These are phyloP conservation scores for Chaetodon trifascialis DNA, from an alignment of 2,113 vertebrate genomes.

Conservation along the genomic window DNA sequence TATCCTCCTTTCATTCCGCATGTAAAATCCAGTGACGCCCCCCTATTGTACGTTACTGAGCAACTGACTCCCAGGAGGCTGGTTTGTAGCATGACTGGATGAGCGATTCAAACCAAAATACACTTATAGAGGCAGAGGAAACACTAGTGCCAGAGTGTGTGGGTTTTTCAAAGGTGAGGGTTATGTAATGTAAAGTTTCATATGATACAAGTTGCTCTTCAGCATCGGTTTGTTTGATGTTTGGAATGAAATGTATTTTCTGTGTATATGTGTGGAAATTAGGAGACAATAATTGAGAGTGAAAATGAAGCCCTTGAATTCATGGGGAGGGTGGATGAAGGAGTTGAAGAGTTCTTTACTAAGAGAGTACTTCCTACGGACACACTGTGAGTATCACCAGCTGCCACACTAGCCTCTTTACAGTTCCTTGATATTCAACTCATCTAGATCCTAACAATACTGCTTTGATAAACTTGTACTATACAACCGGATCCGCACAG, in stretches of 20 bases:
- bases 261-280: slow-evolving; percentile 54
- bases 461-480: neutral
- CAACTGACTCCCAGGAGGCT: slow-evolving; percentile 71
- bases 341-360: slow-evolving; percentile 95
- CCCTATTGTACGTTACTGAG: slow-evolving; percentile 74
- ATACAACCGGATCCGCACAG: neutral
- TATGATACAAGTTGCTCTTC: slow-evolving; percentile 36
- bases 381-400: slow-evolving; percentile 85
- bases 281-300: slow-evolving; percentile 89
- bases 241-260: slow-evolving; percentile 42
- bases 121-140: slow-evolving; percentile 61
- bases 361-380: slow-evolving; percentile 90
- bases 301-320: slow-evolving; percentile 90
- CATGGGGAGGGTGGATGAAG: slow-evolving; percentile 91
- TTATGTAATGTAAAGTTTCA: slow-evolving; percentile 74
- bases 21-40: slow-evolving; percentile 64
- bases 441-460: neutral
- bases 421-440: neutral
- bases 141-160: slow-evolving; percentile 66
- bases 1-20: slow-evolving; percentile 55
- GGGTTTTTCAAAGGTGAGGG: slow-evolving; percentile 60
- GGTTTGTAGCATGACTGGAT: slow-evolving; percentile 61
- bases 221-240: slow-evolving; percentile 38
- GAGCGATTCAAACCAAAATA: slow-evolving; percentile 72
- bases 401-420: slow-evolving; percentile 15